Evolutionary conservation across 2,888 invertebrate species (phyloP), one percentile per base, ranked within the genome.

Genomic region (Noctua janthina): DNA sequence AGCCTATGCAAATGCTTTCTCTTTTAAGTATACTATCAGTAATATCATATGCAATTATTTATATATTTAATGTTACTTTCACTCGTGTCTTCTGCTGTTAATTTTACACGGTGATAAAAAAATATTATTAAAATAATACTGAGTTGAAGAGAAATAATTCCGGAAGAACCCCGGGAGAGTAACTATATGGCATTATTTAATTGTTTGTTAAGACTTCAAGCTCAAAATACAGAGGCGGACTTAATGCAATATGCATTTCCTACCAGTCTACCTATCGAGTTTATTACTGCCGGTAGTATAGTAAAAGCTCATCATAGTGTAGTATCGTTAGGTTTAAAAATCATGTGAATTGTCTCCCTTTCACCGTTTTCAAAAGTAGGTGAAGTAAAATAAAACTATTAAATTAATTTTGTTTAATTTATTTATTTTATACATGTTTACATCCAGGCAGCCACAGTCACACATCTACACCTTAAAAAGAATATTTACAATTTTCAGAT

Each of bases 401-500:
- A 10, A 46, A 35, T 67, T 75, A 43, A 78, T 62, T 80, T 83
- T 77, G 68, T 89, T 84, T 84, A 78, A 85, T 85, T 78, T 72
- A 79, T 88, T 87, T 88, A 85, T 80, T 86, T 83, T 79, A 79
- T 69, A 81, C 84, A 82, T 64, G 74, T 84, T 74, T 56, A 76
- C 89, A 90, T 87, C 88, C 90, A 90, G 84, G 86, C 90, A 87
- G 78, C 88, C 90, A 84, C 90, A 90, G 71, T 88, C 91, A 91
- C 87, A 86, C 89, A 90, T 86, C 73, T 91, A 91, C 87, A 82
- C 87, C 88, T 91, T 89, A 89, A 75, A 87, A 49, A 88, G 67
- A 88, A 87, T 92, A 93, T 92, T 92, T 93, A 93, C 92, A 94
- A 85, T 82, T 78, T 86, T 76, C 81, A 85, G 89, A 87, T 89